Conservation (phyloP, 2,888 invertebrate genomes). For the Amiota minor region DNA sequence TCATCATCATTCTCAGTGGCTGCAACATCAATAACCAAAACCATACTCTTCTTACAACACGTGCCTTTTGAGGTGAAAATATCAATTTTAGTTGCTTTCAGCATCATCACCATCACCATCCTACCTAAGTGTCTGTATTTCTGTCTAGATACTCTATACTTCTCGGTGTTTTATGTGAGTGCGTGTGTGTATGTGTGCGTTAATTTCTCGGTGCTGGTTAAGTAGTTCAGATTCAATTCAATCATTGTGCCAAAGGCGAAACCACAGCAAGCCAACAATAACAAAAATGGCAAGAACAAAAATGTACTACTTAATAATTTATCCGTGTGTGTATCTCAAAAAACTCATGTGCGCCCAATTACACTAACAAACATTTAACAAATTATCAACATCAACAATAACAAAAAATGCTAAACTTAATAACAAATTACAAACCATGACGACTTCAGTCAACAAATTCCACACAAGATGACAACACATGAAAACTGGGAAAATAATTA, state of each 20-base stretch:
- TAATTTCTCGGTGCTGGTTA: not conserved
- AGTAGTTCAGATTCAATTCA: constrained; percentile 10
- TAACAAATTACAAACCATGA: not conserved
- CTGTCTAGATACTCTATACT: too few relatives aligned
- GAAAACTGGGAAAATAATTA: too few relatives aligned
- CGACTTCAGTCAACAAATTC: too few relatives aligned
- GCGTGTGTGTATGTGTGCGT: too few relatives aligned
- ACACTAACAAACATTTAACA: not conserved
- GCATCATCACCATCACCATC: constrained; percentile 32
- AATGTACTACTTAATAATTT: too few relatives aligned
- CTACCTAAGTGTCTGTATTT: constrained; percentile 4
- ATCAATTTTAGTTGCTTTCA: constrained; percentile 26
- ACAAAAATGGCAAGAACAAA: too few relatives aligned
- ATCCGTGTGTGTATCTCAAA: too few relatives aligned
- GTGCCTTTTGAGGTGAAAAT: not conserved
- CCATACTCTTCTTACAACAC: not conserved
- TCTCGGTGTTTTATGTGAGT: too few relatives aligned
- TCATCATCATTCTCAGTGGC: too few relatives aligned
- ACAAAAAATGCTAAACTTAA: not conserved
- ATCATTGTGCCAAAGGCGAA: not conserved
- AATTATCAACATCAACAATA: constrained; percentile 1
- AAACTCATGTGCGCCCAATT: not conserved
- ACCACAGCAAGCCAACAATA: too few relatives aligned
- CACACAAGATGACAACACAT: too few relatives aligned
- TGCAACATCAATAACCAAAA: constrained; percentile 15